phyloP scores from a whole-genome alignment of 1,140 invertebrate genomes.

The Fragariocoptes setiger region DNA sequence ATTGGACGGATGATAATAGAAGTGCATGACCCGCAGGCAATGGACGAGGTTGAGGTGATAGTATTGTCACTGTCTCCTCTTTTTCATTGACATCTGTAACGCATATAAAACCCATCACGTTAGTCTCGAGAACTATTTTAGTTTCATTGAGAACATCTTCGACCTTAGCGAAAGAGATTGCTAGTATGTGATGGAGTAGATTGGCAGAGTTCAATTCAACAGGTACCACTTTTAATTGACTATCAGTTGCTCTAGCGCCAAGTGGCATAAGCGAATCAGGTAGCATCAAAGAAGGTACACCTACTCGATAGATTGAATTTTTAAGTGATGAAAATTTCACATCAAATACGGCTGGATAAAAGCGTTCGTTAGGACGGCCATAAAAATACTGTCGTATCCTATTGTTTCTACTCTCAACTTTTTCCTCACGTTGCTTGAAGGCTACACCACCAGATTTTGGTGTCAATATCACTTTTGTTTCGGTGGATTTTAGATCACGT shows the following conservation, averaged over 20 bases:
- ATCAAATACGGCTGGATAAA: conserved; percentile 73
- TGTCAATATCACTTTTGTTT: conserved; percentile 46
- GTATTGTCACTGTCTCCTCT: conserved; percentile 44
- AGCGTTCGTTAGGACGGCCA: conserved; percentile 30
- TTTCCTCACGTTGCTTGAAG: conserved; percentile 34
- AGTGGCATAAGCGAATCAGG: conserved; percentile 79
- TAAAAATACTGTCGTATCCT: conserved; percentile 83
- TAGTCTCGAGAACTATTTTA: conserved; percentile 28
- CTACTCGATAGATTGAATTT: conserved; percentile 62
- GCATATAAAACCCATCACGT: conserved; percentile 49
- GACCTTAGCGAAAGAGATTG: conserved; percentile 32
- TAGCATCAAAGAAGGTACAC: conserved; percentile 20
- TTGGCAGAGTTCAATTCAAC: conserved; percentile 21
- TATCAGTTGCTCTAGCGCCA: conserved; percentile 65
- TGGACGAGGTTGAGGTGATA: conserved; percentile 67
- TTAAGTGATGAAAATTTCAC: conserved; percentile 53
- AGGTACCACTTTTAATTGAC: conserved; percentile 50
- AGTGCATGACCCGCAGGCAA: conserved; percentile 28
- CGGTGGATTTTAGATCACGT: conserved; percentile 46
- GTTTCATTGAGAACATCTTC: conserved; percentile 33
- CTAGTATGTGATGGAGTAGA: conserved; percentile 54
- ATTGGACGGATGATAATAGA: conserved; percentile 12
- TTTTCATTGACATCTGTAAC: conserved; percentile 67
- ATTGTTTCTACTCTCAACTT: conserved; percentile 39
- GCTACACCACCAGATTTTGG: conserved; percentile 91